Evolutionary conservation across 2,888 invertebrate species (phyloP), one percentile per base, ranked within the genome.

Genomic region (Acanthopleura granulata): DNA sequence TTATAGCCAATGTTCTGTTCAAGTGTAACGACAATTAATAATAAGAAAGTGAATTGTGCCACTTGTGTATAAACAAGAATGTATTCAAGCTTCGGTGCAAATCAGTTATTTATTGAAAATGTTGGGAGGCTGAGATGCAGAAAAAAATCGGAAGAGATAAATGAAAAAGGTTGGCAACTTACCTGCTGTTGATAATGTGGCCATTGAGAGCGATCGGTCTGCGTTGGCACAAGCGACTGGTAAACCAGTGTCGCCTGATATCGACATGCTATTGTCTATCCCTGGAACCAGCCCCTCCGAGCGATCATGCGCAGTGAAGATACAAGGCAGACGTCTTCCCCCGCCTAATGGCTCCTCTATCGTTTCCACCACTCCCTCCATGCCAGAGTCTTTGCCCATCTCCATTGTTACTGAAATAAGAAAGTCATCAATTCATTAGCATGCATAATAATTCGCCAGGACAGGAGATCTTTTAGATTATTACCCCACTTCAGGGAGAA

Each of bases 361-460:
- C 15, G 66, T 25, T 16, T 27, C 66, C 25, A 66, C 66, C 29
- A 66, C 66, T 22, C 66, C 66, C 29, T 66, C 66, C 25, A 27
- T 27, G 16, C 66, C 66, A 27, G 66, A 66, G 27, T 66, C 66
- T 66, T 66, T 66, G 29, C 29, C 29, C 66, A 66, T 22, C 15
- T 66, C 66, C 66, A 66, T 66, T 66, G 27, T 66, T 25, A 27
- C 66, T 66, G 66, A 66, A 66, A 66, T 66, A 22, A 66, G 22
- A 66, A 66, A 27, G 27, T 6, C 6, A 66, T 27, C 66, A 66
- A 27, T 66, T 66, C 25, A 66, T 66, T 66, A 66, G 66, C 66
- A 66, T 66, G 29, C 22, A 66, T 66, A 66, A 66, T 66, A 66
- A 22, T 27, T 66, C 66, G 18, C 66, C 25, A 1, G 1, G 66